A percentile compares a stretch with the other conserved stretches of the same genome.
These are phyloP conservation scores for Podocnemis expansa DNA, from an alignment of 2,113 vertebrate genomes.

Conservation along the genomic window DNA sequence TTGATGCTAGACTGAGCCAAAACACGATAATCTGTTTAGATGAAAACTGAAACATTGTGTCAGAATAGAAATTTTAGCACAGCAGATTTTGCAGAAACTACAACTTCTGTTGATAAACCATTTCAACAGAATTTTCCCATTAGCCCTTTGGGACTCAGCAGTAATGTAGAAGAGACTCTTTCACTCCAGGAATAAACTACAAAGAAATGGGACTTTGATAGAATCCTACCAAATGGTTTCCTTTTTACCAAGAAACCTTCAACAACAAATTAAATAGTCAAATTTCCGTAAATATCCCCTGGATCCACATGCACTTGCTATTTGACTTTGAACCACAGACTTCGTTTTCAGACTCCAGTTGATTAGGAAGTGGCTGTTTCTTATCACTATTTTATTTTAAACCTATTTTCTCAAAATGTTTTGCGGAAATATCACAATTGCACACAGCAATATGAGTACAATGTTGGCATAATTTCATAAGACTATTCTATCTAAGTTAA, in stretches of 20 bases:
- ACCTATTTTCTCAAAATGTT: not conserved
- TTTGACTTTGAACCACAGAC: not conserved
- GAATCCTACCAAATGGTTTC: not conserved
- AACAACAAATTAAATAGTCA: not conserved
- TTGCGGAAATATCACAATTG: not conserved
- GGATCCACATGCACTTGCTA: not conserved
- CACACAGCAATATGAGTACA: not conserved
- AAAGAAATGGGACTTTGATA: not conserved
- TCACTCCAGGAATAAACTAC: not conserved
- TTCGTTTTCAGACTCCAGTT: not conserved
- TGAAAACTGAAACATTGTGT: not conserved
- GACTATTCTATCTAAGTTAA: not conserved
- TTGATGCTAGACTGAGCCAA: not conserved
- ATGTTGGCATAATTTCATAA: not conserved
- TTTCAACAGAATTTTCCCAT: not conserved
- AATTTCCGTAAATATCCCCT: not conserved
- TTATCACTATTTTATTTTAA: not conserved
- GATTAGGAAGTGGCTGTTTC: not conserved
- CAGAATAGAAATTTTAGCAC: not conserved
- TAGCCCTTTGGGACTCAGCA: too few species aligned
- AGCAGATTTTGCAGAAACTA: not conserved
- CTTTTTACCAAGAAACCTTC: not conserved
- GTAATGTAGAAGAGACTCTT: not conserved
- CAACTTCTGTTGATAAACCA: too few species aligned
- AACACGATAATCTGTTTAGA: fast-evolving